Base-by-base conservation (phyloP, 2,113 vertebrate species). In the Protobothrops flavoviridis region DNA sequence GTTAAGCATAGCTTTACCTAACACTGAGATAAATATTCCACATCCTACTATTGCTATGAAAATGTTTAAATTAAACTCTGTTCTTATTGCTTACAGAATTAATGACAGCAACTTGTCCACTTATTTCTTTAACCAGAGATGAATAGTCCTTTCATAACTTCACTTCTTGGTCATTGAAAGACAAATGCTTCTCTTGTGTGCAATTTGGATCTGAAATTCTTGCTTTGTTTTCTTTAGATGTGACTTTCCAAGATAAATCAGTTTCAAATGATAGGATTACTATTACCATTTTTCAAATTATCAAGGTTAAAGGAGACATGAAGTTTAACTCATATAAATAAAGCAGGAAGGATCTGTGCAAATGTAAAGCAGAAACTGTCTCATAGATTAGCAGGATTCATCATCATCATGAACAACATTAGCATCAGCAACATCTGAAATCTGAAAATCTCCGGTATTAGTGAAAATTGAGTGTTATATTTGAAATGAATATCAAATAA, bases 11-110 rank as follows among this genome's bases (percentile, higher is more conserved):
- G 97, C 94, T 95, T 97, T 94, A 97, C 93, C 94, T 97, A 98
- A 97, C 97, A 94, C 94, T 90, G 95, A 96, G 97, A 98, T 97
- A 98, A 98, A 98, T 98, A 98, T 98, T 98, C 97, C 93, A 93
- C 92, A 96, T 96, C 91, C 95, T 3, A 2, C 93, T 96, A 97
- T 97, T 96, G 92, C 96, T 97, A 95, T 97, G 93, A 21, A 96
- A 95, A 97, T 97, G 97, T 98, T 98, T 96, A 97, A 98, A 98
- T 98, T 97, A 93, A 93, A 94, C 94, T 95, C 95, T 94, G 94
- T 96, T 95, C 96, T 97, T 96, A 97, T 12, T 97, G 96, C 95
- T 96, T 94, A 95, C 92, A 91, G 95, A 97, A 94, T 97, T 97
- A 96, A 96, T 96, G 93, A 95, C 94, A 89, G 91, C 95, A 95